Evolutionary conservation across 2,888 invertebrate genomes (phyloP), one percentile per base, ranked within the genome.

Genomic region (Leucophenga maculata): DNA sequence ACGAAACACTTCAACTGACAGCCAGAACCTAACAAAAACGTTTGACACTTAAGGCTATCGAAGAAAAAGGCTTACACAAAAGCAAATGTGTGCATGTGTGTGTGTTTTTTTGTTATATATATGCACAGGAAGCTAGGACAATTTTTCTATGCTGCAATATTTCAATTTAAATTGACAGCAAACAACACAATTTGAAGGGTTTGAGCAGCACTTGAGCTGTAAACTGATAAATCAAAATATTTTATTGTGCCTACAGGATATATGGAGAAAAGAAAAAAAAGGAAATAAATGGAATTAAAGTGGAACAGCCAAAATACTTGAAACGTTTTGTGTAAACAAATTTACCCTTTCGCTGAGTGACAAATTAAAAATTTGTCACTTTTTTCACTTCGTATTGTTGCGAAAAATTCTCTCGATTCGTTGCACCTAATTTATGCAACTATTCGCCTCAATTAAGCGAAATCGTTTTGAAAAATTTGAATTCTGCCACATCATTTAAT

Each of bases 401-500:
- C 48, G 44, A 16, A 11, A 6, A 52, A 18, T 18, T 60, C 39
- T 67, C 74, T 75, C 80, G 74, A 76, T 75, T 75, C 75, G 75
- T 68, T 79, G 78, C 76, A 71, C 74, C 74, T 67, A 71, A 72
- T 72, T 68, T 73, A 72, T 75, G 68, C 71, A 60, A 83, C 46
- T 73, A 75, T 73, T 81, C 76, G 26, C 26, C 3, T 26, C 84
- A 84, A 84, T 84, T 85, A 82, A 70, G 54, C 6, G 22, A 69
- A 71, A 70, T 65, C 70, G 69, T 75, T 68, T 66, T 81, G 84
- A 84, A 78, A 86, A 84, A 86, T 86, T 84, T 86, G 85, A 84
- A 85, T 85, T 79, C 82, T 85, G 86, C 85, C 86, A 84, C 84
- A 83, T 86, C 86, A 86, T 86, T 86, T 79, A 86, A 79, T 86